phyloP scores from a whole-genome alignment of 1,140 invertebrate species.

The Trichonephila inaurata region DNA sequence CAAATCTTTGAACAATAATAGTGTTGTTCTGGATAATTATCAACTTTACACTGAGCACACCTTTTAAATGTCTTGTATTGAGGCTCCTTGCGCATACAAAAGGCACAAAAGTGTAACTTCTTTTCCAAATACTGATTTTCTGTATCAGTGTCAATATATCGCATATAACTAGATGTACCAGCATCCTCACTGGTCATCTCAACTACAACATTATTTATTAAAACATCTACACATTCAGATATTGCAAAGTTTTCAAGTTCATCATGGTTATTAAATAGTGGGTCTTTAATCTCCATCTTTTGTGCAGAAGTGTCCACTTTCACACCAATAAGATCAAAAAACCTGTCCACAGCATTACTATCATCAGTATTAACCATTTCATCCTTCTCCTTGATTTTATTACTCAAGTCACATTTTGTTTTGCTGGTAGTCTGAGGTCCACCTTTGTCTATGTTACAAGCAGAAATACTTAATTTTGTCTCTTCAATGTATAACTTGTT shows the following conservation, averaged over 20 bases:
- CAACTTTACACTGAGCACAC: conserved; percentile 55
- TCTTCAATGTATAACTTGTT: no score
- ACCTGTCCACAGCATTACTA: not conserved
- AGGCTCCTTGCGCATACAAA: conserved; percentile 40
- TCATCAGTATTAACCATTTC: no score
- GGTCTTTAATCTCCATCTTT: not conserved
- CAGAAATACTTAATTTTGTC: no score
- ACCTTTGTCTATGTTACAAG: no score
- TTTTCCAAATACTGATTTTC: not conserved
- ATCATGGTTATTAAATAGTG: not conserved
- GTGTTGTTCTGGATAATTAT: conserved; percentile 51
- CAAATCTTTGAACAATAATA: conserved; percentile 66
- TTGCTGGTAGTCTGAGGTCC: no score
- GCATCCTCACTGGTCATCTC: no score
- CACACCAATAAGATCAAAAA: not conserved
- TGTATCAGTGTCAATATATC: no score
- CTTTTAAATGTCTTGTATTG: conserved; percentile 54
- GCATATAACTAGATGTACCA: no score
- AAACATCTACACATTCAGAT: no score
- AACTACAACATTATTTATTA: not conserved
- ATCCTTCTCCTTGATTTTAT: no score
- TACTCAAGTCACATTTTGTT: no score
- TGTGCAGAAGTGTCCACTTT: not conserved
- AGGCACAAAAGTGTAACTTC: conserved; percentile 56
- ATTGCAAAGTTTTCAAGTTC: not conserved